phyloP scores from a whole-genome alignment of 1,140 invertebrate genomes.

The Matsumurasca onukii region DNA sequence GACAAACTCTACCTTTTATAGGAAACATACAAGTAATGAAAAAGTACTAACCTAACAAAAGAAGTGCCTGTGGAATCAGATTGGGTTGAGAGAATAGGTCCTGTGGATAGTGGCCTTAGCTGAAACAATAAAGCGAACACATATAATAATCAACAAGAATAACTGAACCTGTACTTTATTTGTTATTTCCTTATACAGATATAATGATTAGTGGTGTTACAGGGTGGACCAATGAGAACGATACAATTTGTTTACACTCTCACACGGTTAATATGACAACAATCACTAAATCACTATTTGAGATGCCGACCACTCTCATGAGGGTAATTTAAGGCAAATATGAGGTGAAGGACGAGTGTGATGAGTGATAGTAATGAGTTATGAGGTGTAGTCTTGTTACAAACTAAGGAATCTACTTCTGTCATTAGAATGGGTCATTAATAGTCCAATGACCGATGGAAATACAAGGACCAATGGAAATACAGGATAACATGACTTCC shows the following conservation, averaged over 20 bases:
- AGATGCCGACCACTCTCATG: no score
- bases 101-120: constrained; percentile 63
- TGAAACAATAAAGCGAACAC: constrained; percentile 45
- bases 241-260: background rate
- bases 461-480: no score
- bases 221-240: background rate
- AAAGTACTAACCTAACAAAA: constrained; percentile 54
- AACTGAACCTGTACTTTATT: background rate
- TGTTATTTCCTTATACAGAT: background rate
- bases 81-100: constrained; percentile 54
- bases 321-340: no score
- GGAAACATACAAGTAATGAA: background rate
- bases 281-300: background rate
- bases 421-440: no score
- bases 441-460: no score
- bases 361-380: no score
- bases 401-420: no score
- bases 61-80: constrained; percentile 53
- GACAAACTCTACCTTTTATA: background rate
- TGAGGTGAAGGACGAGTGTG: no score
- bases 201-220: background rate
- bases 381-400: no score
- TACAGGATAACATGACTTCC: no score
- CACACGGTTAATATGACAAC: background rate
- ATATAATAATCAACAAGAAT: background rate